Base-by-base conservation (phyloP, 1,140 invertebrate species). In the Campoletis sonorensis region DNA sequence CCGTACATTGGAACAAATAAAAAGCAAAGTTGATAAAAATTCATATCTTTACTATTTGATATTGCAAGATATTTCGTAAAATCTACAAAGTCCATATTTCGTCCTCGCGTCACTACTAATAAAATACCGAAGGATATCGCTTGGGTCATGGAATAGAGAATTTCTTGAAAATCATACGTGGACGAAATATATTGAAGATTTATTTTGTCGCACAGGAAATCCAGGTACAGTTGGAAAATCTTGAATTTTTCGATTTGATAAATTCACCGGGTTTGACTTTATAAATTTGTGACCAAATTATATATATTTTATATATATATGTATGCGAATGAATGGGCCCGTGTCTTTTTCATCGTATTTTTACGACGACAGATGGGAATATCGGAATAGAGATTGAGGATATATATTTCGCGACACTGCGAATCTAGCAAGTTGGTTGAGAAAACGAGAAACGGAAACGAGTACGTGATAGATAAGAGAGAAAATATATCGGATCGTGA, bases 401-500 rank as follows among this genome's bases (percentile, higher is more conserved):
- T 58, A 23, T 58, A 23, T 58, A 58, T 58, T 58, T 58, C 54
- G 21, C 21, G 54, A 58, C 18, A 58, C 21, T n/a, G 49, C 10
- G 21, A 58, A 58, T n/a, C 18, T 18, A 3, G 10, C 40, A 26
- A 73, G 23, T 23, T 45, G 16, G 18, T 7, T 45, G 16, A 73
- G 16, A 45, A 21, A 26, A 10, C n/a, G 40, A n/a, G 37, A 73
- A 51, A 21, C 7, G 40, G 71, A 73, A 73, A 73, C 71, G 71
- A 21, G 71, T 40, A 49, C 40, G 40, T 26, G 71, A 37, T 13
- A 15, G n/a, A 73, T 37, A 51, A 73, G 40, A 27, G 1, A 4
- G 40, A 45, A 40, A 73, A 73, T 40, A 73, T 51, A 73, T 73
- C 71, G 71, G 23, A 49, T 51, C 71, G 71, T 45, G 21, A n/a